A percentile compares a stretch with the other conserved stretches of the same genome.
phyloP scores from a whole-genome alignment of 2,888 invertebrate species.

The Nephrocerus scutellatus region DNA sequence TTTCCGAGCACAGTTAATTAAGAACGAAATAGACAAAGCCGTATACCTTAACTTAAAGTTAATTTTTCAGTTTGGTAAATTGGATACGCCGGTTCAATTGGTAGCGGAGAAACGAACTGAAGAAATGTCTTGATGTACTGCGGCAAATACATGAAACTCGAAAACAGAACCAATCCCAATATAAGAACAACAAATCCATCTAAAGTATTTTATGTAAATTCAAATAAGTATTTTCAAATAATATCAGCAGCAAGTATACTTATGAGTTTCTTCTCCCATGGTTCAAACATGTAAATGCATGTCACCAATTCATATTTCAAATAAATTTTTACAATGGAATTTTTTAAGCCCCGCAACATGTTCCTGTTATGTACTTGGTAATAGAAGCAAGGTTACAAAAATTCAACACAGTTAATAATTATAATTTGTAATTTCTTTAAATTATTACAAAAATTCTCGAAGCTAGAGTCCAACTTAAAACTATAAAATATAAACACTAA shows the following conservation, averaged over 20 bases:
- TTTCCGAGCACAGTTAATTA: no score
- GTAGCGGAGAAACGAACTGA: conserved; percentile 36
- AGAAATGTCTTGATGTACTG: conserved; percentile 48
- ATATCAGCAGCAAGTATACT: no score
- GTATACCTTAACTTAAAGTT: conserved; percentile 26
- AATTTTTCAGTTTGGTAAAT: conserved; percentile 32
- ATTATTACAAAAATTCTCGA: no score
- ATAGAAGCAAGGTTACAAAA: no score
- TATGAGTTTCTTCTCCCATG: conserved; percentile 49
- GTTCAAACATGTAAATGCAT: conserved; percentile 50
- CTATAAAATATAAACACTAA: no score
- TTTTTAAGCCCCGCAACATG: no score
- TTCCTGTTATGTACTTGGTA: no score
- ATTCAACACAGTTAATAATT: no score
- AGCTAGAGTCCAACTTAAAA: no score
- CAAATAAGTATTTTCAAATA: neutral
- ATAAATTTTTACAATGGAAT: conserved; percentile 35
- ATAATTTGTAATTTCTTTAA: no score
- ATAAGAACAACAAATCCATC: conserved; percentile 51
- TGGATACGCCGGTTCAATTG: conserved; percentile 21
- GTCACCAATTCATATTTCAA: conserved; percentile 49
- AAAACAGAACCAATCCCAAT: conserved; percentile 51
- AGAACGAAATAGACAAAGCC: no score
- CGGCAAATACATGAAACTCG: conserved; percentile 54
- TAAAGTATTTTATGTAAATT: no score